Evolutionary conservation across 2,888 invertebrate species (phyloP).

Genomic region (Drosophila stalkeri): DNA sequence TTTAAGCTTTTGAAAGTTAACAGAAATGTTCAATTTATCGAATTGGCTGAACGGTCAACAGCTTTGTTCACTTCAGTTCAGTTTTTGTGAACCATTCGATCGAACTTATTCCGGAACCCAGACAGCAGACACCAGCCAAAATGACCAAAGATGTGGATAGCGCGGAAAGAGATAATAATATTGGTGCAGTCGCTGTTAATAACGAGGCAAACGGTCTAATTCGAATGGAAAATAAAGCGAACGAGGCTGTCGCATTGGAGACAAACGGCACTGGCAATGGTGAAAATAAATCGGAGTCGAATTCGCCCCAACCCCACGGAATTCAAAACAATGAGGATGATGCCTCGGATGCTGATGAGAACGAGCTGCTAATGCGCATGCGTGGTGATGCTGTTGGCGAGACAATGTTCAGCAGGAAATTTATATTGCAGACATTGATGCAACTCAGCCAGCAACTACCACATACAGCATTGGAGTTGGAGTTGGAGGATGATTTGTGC

Average conservation of each 20-base stretch:
- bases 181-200: conserved; percentile 15
- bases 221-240: conserved; percentile 25
- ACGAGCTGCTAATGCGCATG: conserved; percentile 83
- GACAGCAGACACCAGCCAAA: conserved; percentile 32
- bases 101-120: conserved; percentile 27
- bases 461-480: conserved; percentile 76
- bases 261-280: conserved; percentile 36
- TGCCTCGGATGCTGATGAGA: conserved; percentile 63
- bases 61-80: conserved; percentile 6
- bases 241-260: conserved; percentile 21
- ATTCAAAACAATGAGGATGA: conserved; percentile 55
- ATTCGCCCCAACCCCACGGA: conserved; percentile 51
- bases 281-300: conserved; percentile 38
- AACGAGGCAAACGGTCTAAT: conserved; percentile 34
- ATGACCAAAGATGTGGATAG: conserved; percentile 65
- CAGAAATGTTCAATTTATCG: conserved; percentile 15
- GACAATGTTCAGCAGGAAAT: conserved; percentile 92
- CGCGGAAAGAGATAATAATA: conserved; percentile 36
- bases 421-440: conserved; percentile 89
- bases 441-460: conserved; percentile 85
- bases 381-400: conserved; percentile 92
- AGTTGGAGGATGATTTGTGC: conserved; percentile 91
- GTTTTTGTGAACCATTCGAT: conserved; percentile 21
- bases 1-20: conserved; percentile 2
- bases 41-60: conserved; percentile 16